Percentiles rank a stretch among this genome's conserved stretches.
phyloP scores from a whole-genome alignment of 2,888 invertebrate genomes.

The Catocala fraxini region DNA sequence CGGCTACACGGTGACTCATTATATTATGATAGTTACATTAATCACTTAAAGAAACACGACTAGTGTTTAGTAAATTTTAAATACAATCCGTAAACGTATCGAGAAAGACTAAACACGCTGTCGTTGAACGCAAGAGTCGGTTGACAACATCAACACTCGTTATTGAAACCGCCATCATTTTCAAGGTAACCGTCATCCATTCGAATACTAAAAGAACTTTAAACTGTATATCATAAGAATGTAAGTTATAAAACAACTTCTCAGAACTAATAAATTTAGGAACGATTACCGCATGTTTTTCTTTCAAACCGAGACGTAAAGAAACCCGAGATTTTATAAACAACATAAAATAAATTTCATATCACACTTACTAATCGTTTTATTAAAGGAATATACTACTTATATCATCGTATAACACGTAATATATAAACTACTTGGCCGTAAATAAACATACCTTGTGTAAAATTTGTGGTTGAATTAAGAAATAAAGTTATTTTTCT shows the following conservation, averaged over 20 bases:
- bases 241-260: not conserved
- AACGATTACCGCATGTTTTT: too few relatives aligned
- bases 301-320: too few relatives aligned
- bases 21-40: too few relatives aligned
- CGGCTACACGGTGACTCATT: too few relatives aligned
- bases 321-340: not conserved
- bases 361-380: too few relatives aligned
- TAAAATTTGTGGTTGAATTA: slow-evolving; percentile 7
- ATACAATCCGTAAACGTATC: not conserved
- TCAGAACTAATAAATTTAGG: not conserved
- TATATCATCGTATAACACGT: too few relatives aligned
- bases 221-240: not conserved
- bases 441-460: slow-evolving; percentile 31
- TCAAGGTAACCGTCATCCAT: not conserved
- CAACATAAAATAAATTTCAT: not conserved
- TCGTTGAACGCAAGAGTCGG: not conserved
- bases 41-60: too few relatives aligned
- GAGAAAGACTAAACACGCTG: not conserved
- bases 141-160: not conserved
- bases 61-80: not conserved
- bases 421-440: too few relatives aligned
- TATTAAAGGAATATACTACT: too few relatives aligned
- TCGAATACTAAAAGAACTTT: too few relatives aligned
- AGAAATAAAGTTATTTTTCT: slow-evolving; percentile 20
- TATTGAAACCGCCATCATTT: not conserved